Evolutionary conservation across 2,797 vertebrate species (phyloP), one percentile per base, ranked within the genome.

Genomic region (Sebastes matsubarae): DNA sequence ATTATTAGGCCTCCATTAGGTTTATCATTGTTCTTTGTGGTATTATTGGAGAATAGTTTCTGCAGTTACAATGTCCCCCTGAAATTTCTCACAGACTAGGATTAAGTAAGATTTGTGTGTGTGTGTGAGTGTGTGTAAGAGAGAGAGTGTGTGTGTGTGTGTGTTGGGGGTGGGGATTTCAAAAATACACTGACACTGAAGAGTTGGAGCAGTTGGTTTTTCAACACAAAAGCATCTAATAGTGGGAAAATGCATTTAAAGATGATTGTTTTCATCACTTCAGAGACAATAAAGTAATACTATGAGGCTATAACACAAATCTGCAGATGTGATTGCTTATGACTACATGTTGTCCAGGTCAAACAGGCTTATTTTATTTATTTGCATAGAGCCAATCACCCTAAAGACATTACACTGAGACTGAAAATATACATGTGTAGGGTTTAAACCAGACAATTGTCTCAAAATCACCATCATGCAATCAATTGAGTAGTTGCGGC

Each of bases 401-500:
- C 38, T 25, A 18, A 8, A 73, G 13, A 36, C 5, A 29, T 12
- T 5, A 27, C 20, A 38, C 2, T 18, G 18, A 30, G 6, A 63
- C 52, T 38, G 12, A 10, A 50, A 75, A 30, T 13, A 8, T 11
- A 7, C 3, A 11, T 12, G 5, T 68, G 30, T 18, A 10, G 1
- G 11, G 11, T 50, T 75, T 67, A 32, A 61, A 54, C 20, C 20
- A 57, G 16, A 24, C 22, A 59, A 20, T 0, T 38, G 8, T 36
- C 36, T 57, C 5, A 27, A 8, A 52, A 66, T 50, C 16, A 32
- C 12, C 7, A 36, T 34, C 18, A 13, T 25, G 9, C 36, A 12
- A 2, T 18, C 1, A 27, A 3, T 4, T 11, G 24, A 30, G 82
- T 25, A 79, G 64, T 88, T 88, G 77, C 77, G n/a, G 50, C 25